Evolutionary conservation across 2,797 vertebrate species (phyloP).

Genomic region (Ficedula albicollis): DNA sequence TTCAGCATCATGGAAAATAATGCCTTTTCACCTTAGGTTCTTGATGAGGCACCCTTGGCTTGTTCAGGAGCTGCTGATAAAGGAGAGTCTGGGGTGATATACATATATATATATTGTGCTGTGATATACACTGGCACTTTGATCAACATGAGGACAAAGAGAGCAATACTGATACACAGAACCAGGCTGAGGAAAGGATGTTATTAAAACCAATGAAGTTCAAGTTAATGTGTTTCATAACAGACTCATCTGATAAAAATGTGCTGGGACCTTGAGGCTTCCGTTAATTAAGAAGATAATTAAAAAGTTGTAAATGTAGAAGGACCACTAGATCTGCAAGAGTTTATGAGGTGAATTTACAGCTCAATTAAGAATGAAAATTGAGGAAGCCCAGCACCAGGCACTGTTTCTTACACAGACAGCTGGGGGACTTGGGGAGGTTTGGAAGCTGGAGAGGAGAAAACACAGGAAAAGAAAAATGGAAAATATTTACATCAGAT

Average conservation of each 20-base stretch:
- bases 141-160: not conserved
- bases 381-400: not conserved
- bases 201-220: not conserved
- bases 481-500: not conserved
- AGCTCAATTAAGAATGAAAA: not conserved
- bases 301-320: not conserved
- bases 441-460: not conserved
- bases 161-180: not conserved
- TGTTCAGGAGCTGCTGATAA: not conserved
- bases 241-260: not conserved
- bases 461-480: not conserved
- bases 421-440: not conserved
- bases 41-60: not conserved
- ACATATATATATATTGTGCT: no score
- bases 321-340: not conserved
- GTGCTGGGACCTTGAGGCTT: not conserved
- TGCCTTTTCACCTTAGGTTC: not conserved
- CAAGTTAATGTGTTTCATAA: not conserved
- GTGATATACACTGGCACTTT: not conserved
- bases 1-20: not conserved
- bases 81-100: not conserved
- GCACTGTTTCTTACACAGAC: not conserved
- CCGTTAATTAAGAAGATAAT: slow-evolving; percentile 24
- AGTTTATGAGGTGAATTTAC: slow-evolving; percentile 2
- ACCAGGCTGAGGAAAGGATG: not conserved